Evolutionary conservation across 2,888 invertebrate genomes (phyloP).

Genomic region (Crematogaster levior): DNA sequence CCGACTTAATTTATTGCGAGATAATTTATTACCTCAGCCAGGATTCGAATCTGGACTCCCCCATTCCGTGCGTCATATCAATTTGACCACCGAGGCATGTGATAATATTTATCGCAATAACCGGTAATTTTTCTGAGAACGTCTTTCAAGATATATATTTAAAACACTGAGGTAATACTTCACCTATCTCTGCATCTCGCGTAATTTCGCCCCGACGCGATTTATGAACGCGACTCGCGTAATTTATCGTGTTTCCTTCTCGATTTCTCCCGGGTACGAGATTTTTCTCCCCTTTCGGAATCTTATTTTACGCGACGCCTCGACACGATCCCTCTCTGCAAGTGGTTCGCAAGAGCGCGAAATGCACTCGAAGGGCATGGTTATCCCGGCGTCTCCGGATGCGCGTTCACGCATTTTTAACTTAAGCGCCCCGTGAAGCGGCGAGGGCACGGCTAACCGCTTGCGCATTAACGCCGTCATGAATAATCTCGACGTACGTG

Average conservation of each 20-base stretch:
- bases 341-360: constrained; percentile 39
- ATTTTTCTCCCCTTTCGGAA: constrained; percentile 12
- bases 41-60: no score
- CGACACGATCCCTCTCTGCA: neutral
- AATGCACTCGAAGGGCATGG: constrained; percentile 23
- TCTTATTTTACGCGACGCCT: constrained; percentile 40
- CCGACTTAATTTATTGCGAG: no score
- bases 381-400: constrained; percentile 24
- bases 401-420: constrained; percentile 46
- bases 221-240: neutral
- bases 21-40: no score
- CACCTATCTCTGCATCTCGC: no score
- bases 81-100: no score
- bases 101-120: no score
- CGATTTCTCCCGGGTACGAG: neutral
- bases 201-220: neutral
- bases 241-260: neutral
- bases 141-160: no score
- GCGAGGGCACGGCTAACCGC: constrained; percentile 14
- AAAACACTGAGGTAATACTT: no score
- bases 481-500: constrained; percentile 36
- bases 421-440: constrained; percentile 29
- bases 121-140: no score
- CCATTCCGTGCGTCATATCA: no score
- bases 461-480: constrained; percentile 32